phyloP scores from a whole-genome alignment of 2,113 vertebrate species.

The Siphamia tubifer region DNA sequence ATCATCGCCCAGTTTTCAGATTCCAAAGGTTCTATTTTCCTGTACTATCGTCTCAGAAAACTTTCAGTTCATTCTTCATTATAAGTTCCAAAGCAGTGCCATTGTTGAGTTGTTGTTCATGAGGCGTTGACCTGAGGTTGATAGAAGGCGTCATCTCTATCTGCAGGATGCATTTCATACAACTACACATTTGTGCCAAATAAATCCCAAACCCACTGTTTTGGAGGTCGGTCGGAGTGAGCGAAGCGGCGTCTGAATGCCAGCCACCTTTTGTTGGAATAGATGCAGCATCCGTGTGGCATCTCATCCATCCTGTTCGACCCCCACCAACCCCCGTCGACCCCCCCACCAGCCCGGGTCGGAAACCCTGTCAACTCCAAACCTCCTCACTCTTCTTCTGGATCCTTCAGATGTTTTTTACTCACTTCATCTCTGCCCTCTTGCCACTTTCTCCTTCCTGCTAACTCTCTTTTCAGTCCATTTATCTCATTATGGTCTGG shows the following conservation, averaged over 20 bases:
- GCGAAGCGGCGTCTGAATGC: constrained; percentile 35
- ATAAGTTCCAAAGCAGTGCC: no score
- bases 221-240: no score
- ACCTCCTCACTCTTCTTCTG: constrained; percentile 4
- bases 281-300: constrained; percentile 31
- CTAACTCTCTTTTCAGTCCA: constrained; percentile 58
- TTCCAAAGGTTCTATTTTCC: no score
- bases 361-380: constrained; percentile 27
- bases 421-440: constrained; percentile 20
- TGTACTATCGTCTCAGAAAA: no score
- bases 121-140: no score
- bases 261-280: constrained; percentile 54
- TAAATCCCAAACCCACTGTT: no score
- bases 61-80: no score
- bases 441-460: constrained; percentile 7
- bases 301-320: constrained; percentile 12
- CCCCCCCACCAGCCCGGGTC: constrained; percentile 1
- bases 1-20: no score
- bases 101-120: no score
- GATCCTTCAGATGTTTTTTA: constrained; percentile 25
- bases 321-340: neutral
- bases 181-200: no score
- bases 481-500: constrained; percentile 74
- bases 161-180: no score
- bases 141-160: no score